Conservation (phyloP, 1,140 invertebrate genomes). For the Drosophila cardini region DNA sequence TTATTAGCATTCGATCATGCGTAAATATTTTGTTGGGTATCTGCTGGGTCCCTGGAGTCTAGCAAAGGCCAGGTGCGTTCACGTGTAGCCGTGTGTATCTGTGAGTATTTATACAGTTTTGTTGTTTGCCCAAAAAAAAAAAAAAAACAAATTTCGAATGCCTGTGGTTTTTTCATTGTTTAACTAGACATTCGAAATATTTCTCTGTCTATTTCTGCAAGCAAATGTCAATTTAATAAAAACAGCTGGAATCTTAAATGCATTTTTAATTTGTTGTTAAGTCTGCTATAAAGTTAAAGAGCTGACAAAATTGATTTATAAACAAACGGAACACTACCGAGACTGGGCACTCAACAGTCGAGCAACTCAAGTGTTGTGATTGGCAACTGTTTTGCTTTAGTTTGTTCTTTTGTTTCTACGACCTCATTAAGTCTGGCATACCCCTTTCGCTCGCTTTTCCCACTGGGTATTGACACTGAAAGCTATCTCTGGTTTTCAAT, state of each 20-base stretch:
- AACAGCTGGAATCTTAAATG: neutral
- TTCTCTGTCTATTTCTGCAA: neutral
- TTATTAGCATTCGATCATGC: conserved; percentile 45
- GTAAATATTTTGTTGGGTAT: conserved; percentile 41
- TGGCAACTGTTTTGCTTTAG: no score
- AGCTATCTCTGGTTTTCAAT: conserved; percentile 11
- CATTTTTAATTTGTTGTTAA: neutral
- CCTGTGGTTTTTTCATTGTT: conserved; percentile 19
- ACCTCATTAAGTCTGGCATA: neutral
- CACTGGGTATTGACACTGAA: conserved; percentile 10
- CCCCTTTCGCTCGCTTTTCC: no score
- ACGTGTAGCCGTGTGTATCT: neutral
- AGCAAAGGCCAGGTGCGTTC: neutral
- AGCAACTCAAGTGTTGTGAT: no score
- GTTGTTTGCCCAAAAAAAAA: conserved; percentile 2
- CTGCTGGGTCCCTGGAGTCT: conserved; percentile 6
- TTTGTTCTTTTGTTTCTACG: neutral
- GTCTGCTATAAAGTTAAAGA: neutral
- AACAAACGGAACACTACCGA: no score
- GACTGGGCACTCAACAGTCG: no score
- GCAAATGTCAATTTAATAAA: conserved; percentile 5
- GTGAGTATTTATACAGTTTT: neutral
- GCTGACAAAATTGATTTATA: neutral
- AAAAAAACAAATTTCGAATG: conserved; percentile 12
- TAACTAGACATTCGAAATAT: conserved; percentile 9